These are phyloP conservation scores for Pristionchus pacificus DNA, from an alignment of 1,140 invertebrate genomes.

Conservation along the genomic window DNA sequence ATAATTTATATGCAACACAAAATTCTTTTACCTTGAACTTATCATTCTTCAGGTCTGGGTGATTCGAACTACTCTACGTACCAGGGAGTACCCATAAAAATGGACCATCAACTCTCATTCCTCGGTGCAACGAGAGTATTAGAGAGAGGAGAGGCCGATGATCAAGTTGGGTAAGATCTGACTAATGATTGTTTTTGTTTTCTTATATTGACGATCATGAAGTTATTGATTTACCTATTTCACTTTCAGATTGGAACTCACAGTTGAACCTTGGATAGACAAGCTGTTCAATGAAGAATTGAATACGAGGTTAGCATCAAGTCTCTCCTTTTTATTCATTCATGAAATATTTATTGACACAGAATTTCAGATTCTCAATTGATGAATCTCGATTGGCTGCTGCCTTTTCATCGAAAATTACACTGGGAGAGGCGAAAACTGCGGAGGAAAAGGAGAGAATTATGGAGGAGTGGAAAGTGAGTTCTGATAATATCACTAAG, in stretches of 20 bases:
- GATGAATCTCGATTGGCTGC: not conserved
- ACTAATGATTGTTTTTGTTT: constrained; percentile 3
- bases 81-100: constrained; percentile 36
- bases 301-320: constrained; percentile 8
- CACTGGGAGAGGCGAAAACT: constrained; percentile 11
- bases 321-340: constrained; percentile 1
- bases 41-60: constrained; percentile 34
- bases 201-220: not conserved
- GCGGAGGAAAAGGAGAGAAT: constrained; percentile 30
- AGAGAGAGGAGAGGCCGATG: constrained; percentile 27
- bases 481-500: not conserved
- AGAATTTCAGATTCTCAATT: not conserved
- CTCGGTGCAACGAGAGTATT: constrained; percentile 32
- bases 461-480: constrained; percentile 2
- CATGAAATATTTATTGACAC: too few relatives aligned
- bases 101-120: constrained; percentile 31
- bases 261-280: constrained; percentile 40
- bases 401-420: constrained; percentile 15
- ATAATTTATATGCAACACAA: not conserved
- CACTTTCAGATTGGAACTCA: constrained; percentile 37
- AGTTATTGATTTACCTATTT: constrained; percentile 4
- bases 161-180: constrained; percentile 37
- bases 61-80: constrained; percentile 44
- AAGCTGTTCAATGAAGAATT: constrained; percentile 21
- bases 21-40: not conserved